Base-by-base conservation (phyloP, 2,888 invertebrate genomes). In the Actias luna region DNA sequence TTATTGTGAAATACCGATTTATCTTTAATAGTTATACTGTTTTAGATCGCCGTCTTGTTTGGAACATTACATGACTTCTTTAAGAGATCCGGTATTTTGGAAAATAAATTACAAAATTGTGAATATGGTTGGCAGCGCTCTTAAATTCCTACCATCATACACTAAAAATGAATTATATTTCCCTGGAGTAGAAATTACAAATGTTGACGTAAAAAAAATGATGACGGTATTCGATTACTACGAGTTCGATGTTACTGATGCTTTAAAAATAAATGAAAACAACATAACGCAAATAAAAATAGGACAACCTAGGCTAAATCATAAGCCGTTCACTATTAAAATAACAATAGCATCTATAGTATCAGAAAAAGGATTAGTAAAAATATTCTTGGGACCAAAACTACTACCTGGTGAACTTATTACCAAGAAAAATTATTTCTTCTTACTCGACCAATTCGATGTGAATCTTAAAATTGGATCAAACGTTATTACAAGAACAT, bases 11-110 rank as follows among this genome's bases (percentile, higher is more conserved):
- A 63, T 65, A 60, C 64, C 57, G 63, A 57, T 64, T 63, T 63
- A 66, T 65, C 62, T 62, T 64, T 50, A 64, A 39, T 57, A 62
- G 57, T 65, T 61, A 66, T 69, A 62, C 64, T 60, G 61, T 89
- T 89, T 69, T 79, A 92, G 92, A 59, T 73, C 76, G 62, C 78
- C 77, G 18, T 86, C 91, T 8, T 84, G 82, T 7, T 72, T 92
- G 29, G 83, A 82, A 36, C 92, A 92, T 69, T 94, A 93, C 70
- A 93, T 94, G 79, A 95, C 95, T 2, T 92, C 94, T 64, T 72
- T 95, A 73, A 93, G 96, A 65, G 96, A 96, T 83, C 96, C 96
- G 3, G 90, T 94, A 65, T 95, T 95, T 89, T 96, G 95, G 92
- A 93, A 93, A 65, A 82, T 96, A 67, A 94, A 94, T 79, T 94